Evolutionary conservation across 2,888 invertebrate species (phyloP), one percentile per base, ranked within the genome.

Genomic region (Heliconius cydno): DNA sequence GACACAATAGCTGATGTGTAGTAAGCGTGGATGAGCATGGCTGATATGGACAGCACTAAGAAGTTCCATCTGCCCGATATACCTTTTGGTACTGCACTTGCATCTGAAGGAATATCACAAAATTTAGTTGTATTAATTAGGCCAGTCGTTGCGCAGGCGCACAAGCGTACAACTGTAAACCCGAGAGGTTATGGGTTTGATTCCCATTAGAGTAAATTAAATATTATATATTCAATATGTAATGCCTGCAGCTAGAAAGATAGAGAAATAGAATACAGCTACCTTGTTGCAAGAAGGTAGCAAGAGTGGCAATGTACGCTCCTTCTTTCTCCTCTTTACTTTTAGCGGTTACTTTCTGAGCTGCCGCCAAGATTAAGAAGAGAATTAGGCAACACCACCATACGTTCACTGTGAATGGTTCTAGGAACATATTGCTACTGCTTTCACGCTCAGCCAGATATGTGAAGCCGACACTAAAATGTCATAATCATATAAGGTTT

Each of bases 1-100:
- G 94, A 94, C 2, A 94, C 93, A 3, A 94, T 91, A 5, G 94
- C 93, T 0, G 93, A 94, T 0, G 94, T 92, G 82, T 94, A 94
- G 84, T 94, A 94, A 0, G 94, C 92, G 77, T 94, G 92, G 1
- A 94, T 90, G 60, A 94, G 82, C 93, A 94, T 94, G 0, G 93
- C 89, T 12, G 90, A 90, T 13, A 91, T 82, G 0, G 94, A 94
- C 3, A 94, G 82, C 0, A 92, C 91, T 2, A 88, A 85, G 84
- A 94, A 94, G 0, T 91, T 89, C 87, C 90, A 89, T 1, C 94
- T 87, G 0, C 93, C 94, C 30, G 94, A 90, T 13, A 88, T 79
- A 6, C 92, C 89, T 76, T 87, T 84, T 1, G 94, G 94, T 0
- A 94, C 93, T 28, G 91, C 91, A 73, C 90, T 90, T 38, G 94